Percentiles rank a stretch among this genome's conserved stretches.
These are phyloP conservation scores for Chymomyza costata DNA, from an alignment of 1,140 invertebrate species.

Conservation along the genomic window DNA sequence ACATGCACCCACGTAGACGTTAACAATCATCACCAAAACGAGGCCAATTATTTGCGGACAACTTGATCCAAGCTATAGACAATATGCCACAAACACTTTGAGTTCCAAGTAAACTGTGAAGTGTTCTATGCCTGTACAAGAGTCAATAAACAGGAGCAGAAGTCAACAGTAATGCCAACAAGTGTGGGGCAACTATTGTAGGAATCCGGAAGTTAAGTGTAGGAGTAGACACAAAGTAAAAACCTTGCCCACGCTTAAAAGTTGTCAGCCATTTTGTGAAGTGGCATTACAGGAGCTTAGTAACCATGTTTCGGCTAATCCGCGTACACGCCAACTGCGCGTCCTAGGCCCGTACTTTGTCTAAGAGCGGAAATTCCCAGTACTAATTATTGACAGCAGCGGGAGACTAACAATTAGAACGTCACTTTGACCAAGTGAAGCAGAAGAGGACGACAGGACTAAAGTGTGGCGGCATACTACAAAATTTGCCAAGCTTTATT, in stretches of 20 bases:
- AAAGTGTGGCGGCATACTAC: constrained; percentile 33
- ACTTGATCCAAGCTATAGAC: too few species aligned
- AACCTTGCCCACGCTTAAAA: too few species aligned
- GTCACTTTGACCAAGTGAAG: constrained; percentile 49
- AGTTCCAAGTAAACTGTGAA: too few species aligned
- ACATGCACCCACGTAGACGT: too few species aligned
- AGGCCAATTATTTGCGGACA: too few species aligned
- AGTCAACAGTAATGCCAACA: constrained; percentile 53
- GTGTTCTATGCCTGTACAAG: constrained; percentile 35
- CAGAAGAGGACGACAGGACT: constrained; percentile 14
- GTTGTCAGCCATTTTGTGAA: constrained; percentile 7
- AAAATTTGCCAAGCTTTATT: constrained; percentile 10
- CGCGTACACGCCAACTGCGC: constrained; percentile 29
- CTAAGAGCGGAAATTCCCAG: constrained; percentile 51
- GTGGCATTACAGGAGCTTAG: constrained; percentile 51
- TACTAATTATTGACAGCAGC: constrained; percentile 65
- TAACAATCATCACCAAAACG: too few species aligned
- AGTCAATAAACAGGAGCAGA: constrained; percentile 51
- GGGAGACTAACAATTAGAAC: constrained; percentile 16
- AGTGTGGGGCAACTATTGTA: not conserved
- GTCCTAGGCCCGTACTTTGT: too few species aligned
- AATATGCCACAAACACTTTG: too few species aligned
- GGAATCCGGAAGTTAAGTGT: constrained; percentile 17
- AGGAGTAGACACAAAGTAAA: not conserved
- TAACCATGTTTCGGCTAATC: constrained; percentile 47